Evolutionary conservation across 2,797 vertebrate genomes (phyloP).

Genomic region (Diplodus puntazzo): DNA sequence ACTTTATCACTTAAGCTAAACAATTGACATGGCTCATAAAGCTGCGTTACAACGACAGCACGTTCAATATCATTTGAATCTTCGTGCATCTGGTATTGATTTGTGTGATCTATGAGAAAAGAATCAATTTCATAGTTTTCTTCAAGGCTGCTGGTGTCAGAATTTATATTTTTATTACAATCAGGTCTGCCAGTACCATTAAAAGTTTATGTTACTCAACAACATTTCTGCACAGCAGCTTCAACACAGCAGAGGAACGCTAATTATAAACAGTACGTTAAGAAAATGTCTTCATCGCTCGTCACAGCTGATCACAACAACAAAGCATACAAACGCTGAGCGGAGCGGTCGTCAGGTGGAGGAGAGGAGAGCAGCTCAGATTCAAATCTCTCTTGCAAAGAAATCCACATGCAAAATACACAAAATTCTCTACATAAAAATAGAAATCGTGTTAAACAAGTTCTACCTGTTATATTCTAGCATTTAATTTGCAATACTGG

Average conservation of each 20-base stretch:
- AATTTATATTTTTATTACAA: conserved; percentile 37
- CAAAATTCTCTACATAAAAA: background rate
- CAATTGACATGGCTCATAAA: conserved; percentile 71
- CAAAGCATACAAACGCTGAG: background rate
- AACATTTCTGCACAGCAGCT: conserved; percentile 16
- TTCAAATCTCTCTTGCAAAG: background rate
- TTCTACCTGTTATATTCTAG: background rate
- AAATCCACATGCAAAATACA: background rate
- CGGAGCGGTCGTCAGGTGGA: background rate
- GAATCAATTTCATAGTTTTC: conserved; percentile 78
- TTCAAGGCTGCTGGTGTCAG: conserved; percentile 55
- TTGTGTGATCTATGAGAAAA: conserved; percentile 73
- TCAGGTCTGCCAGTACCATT: conserved; percentile 33
- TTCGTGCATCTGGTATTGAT: conserved; percentile 79
- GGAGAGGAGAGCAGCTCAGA: background rate
- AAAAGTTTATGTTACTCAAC: conserved; percentile 41
- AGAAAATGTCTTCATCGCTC: conserved; percentile 33
- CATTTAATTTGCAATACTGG: background rate
- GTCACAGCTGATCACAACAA: conserved; percentile 11
- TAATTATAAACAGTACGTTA: conserved; percentile 4
- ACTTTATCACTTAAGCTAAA: conserved; percentile 64
- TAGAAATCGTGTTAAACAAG: background rate
- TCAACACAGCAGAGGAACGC: background rate
- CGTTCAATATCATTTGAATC: conserved; percentile 78
- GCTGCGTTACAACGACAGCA: conserved; percentile 59